Conservation (phyloP, 1,140 invertebrate species). For the Penaeus japonicus region DNA sequence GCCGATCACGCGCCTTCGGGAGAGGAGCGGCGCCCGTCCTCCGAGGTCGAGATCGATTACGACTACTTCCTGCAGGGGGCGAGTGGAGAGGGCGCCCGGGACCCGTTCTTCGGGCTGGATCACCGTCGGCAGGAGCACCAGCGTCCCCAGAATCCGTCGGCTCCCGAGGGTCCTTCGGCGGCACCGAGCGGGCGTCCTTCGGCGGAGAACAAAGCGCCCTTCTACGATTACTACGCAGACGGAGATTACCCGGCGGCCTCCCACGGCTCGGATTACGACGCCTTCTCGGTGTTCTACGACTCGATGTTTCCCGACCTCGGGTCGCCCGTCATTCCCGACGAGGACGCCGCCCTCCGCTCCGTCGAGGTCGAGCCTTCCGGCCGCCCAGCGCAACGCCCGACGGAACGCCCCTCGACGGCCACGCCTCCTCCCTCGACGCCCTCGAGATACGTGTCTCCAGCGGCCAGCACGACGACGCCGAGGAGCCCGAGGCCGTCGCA, state of each 20-base stretch:
- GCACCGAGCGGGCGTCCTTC: too few species aligned
- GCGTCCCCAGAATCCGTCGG: too few species aligned
- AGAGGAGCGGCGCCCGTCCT: neutral
- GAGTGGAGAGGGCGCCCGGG: neutral
- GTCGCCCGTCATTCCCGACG: neutral
- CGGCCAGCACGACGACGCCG: neutral
- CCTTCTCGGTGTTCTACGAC: constrained; percentile 46
- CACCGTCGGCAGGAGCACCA: neutral
- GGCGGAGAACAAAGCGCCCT: too few species aligned
- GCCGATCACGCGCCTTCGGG: neutral
- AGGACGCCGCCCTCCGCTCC: neutral
- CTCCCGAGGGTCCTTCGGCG: neutral
- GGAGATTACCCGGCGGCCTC: neutral
- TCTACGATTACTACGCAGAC: neutral
- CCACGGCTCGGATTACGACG: neutral
- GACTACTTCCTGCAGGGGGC: constrained; percentile 31
- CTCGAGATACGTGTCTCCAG: too few species aligned
- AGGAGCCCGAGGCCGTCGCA: neutral
- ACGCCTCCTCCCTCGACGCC: too few species aligned
- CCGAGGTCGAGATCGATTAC: constrained; percentile 14
- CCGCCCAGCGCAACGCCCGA: too few species aligned
- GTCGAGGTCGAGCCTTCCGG: too few species aligned
- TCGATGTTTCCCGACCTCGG: constrained; percentile 33
- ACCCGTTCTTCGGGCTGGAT: neutral
- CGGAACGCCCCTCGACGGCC: neutral